Evolutionary conservation across 2,797 vertebrate genomes (phyloP).

Genomic region (Sciurus carolinensis): DNA sequence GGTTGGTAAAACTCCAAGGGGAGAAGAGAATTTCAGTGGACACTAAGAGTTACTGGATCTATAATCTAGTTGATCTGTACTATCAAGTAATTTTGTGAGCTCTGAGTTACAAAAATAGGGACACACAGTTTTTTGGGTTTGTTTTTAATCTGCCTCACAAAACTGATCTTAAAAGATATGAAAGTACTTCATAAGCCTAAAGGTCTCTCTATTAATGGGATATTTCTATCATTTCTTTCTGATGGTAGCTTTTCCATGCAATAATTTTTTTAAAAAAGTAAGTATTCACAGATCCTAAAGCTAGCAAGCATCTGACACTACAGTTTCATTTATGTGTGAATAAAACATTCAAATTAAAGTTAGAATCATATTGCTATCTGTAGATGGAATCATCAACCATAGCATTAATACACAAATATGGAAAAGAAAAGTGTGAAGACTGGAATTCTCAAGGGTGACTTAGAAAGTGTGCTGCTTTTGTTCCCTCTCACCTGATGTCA

Average conservation of each 20-base stretch:
- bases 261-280: background rate
- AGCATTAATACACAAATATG: constrained; percentile 81
- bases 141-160: constrained; percentile 51
- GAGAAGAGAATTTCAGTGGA: background rate
- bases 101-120: background rate
- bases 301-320: background rate
- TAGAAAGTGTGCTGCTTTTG: background rate
- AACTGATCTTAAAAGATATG: background rate
- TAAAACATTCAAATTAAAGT: constrained; percentile 86
- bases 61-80: background rate
- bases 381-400: constrained; percentile 83
- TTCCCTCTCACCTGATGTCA: background rate
- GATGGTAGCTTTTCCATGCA: background rate
- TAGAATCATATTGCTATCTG: constrained; percentile 83
- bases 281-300: background rate
- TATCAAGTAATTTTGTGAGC: constrained; percentile 18
- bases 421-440: constrained; percentile 73
- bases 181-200: background rate
- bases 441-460: background rate
- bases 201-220: constrained; percentile 10
- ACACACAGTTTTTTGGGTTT: background rate
- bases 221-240: constrained; percentile 3
- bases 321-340: constrained; percentile 80
- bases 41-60: background rate
- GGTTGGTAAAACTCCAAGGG: constrained; percentile 11